phyloP scores from a whole-genome alignment of 2,113 vertebrate genomes.

The Elephantulus edwardii region DNA sequence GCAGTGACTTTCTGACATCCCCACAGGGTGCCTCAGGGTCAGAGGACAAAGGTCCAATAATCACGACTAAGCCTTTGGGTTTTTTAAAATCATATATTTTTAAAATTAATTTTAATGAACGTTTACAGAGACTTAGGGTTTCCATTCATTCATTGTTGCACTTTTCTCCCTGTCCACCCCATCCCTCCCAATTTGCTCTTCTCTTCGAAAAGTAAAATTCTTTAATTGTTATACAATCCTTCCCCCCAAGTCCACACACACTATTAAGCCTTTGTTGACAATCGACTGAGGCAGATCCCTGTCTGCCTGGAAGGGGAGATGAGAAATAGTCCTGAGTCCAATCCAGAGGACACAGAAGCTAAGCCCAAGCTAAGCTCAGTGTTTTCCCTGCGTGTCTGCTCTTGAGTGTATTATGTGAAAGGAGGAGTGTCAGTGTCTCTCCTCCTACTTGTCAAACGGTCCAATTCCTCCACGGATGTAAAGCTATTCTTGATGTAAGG shows the following conservation, averaged over 20 bases:
- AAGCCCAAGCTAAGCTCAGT: neutral
- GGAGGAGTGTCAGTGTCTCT: neutral
- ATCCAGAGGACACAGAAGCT: neutral
- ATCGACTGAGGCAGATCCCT: neutral
- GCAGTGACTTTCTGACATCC: neutral
- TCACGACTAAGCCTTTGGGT: too few relatives aligned
- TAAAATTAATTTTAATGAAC: too few relatives aligned
- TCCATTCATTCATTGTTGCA: too few relatives aligned
- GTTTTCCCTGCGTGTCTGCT: neutral
- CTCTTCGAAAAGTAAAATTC: too few relatives aligned
- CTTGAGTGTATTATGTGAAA: accelerated
- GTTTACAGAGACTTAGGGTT: too few relatives aligned
- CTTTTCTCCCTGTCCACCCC: too few relatives aligned
- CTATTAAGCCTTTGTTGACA: neutral
- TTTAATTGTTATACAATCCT: too few relatives aligned
- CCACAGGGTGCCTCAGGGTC: neutral
- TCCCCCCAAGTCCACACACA: too few relatives aligned
- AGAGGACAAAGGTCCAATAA: neutral
- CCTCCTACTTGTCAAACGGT: neutral
- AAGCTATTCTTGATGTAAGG: neutral
- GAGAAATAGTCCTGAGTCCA: neutral
- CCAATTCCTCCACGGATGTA: neutral
- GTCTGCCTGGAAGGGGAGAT: neutral
- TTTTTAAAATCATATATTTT: too few relatives aligned
- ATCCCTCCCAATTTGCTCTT: too few relatives aligned